Base-by-base conservation (phyloP, 2,888 invertebrate species). In the Prosapia bicincta region DNA sequence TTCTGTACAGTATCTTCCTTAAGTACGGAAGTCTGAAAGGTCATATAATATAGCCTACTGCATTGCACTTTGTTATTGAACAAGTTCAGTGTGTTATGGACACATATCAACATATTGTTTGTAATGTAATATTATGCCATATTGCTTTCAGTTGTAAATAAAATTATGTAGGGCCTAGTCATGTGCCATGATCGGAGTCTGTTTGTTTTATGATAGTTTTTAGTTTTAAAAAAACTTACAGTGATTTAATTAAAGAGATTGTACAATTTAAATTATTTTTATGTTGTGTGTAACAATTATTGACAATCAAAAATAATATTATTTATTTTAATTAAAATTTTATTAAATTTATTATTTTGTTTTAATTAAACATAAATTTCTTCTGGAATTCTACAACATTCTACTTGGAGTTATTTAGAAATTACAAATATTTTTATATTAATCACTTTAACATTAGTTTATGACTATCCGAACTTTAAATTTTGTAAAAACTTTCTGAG, bases 81-180 rank as follows among this genome's bases (percentile, higher is more conserved):
- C 54, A 54, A 20, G 54, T 54, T 54, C 54, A 54, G 54, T 10
- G 54, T 20, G 20, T 20, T 38, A 54, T 54, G 54, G 20, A 54
- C 54, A 54, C 54, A 54, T 54, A 54, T 54, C 54, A 54, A 54
- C 54, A 54, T 54, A 54, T 54, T 54, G 54, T 54, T 54, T 54
- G 54, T 54, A 20, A 54, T 54, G 54, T 54, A 54, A 54, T 54
- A 20, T 54, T 54, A 54, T 54, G 54, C 54, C 54, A 54, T 20
- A 54, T 20, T 54, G 54, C 54, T 54, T 54, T 54, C 54, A 54
- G 20, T 20, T 54, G 54, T 54, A 54, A n/a, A 54, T 54, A 54
- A 54, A n/a, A 54, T 54, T 20, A n/a, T 20, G n/a, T 54, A 54
- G 54, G n/a, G 20, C n/a, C 20, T 54, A 54, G 54, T 54, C n/a